phyloP scores from a whole-genome alignment of 2,888 invertebrate genomes.

The Cinara cedri region DNA sequence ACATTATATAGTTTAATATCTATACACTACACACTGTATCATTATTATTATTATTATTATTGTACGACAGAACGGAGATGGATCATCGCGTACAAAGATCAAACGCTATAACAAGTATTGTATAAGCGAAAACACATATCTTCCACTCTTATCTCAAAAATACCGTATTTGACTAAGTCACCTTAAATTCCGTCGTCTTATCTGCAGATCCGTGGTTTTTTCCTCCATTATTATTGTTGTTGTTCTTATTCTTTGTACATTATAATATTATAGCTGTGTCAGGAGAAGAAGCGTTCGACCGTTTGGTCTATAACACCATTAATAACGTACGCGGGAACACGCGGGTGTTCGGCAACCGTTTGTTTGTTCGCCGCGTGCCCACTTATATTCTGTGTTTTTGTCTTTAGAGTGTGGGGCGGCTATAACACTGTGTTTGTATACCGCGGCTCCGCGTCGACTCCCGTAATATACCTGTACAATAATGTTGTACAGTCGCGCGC shows the following conservation, averaged over 20 bases:
- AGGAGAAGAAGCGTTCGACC: conserved; percentile 22
- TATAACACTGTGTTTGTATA: background rate
- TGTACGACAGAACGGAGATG: background rate
- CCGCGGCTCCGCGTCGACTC: background rate
- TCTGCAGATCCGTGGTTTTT: conserved; percentile 9
- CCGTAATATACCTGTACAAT: no score
- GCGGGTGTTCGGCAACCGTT: background rate
- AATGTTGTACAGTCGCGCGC: background rate
- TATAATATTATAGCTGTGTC: background rate
- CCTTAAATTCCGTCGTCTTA: conserved; percentile 27
- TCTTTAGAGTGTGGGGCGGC: no score
- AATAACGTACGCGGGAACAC: no score
- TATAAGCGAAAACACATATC: conserved; percentile 12
- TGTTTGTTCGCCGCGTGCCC: conserved; percentile 19
- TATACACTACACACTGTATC: no score
- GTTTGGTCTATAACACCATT: background rate
- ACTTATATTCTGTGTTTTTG: background rate
- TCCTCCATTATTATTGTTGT: background rate
- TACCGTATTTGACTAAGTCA: conserved; percentile 35
- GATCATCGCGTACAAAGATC: background rate
- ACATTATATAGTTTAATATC: no score
- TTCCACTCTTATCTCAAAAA: conserved; percentile 21
- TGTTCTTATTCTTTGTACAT: background rate
- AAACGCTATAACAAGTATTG: background rate
- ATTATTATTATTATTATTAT: no score